A percentile compares a stretch with the other conserved stretches of the same genome.
Evolutionary conservation across 2,888 invertebrate genomes (phyloP).

Genomic region (Drosophila limbata): DNA sequence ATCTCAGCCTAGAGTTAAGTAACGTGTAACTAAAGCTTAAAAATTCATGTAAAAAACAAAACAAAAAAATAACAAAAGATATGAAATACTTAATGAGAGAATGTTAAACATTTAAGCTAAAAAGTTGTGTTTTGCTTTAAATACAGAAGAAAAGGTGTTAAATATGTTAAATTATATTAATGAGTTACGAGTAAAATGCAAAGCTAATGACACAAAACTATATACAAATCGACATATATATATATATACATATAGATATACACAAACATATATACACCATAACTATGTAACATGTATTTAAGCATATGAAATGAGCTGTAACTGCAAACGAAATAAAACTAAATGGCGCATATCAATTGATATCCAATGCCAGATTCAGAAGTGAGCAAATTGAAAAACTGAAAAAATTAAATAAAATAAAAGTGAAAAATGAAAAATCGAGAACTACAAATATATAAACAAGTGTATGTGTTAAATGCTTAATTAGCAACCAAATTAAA

Average conservation of each 20-base stretch:
- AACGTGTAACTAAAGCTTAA: conserved; percentile 48
- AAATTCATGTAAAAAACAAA: conserved; percentile 50
- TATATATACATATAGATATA: conserved; percentile 35
- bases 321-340: conserved; percentile 47
- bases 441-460: conserved; percentile 28
- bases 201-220: conserved; percentile 52
- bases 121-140: conserved; percentile 62
- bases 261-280: conserved; percentile 53
- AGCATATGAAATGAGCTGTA: conserved; percentile 73
- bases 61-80: conserved; percentile 3
- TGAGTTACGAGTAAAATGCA: conserved; percentile 42
- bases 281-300: conserved; percentile 76
- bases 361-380: conserved; percentile 9
- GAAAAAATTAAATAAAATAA: conserved; percentile 4
- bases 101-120: conserved; percentile 66
- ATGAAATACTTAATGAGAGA: conserved; percentile 32
- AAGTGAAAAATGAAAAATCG: conserved; percentile 37
- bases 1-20: conserved; percentile 28
- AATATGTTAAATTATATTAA: conserved; percentile 52
- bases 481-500: conserved; percentile 71
- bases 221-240: conserved; percentile 36
- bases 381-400: conserved; percentile 16
- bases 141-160: conserved; percentile 45
- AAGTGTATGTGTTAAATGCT: conserved; percentile 64
- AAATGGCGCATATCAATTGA: conserved; percentile 28